A percentile compares a stretch with the other conserved stretches of the same genome.
phyloP scores from a whole-genome alignment of 2,113 vertebrate species.

The Caretta caretta region DNA sequence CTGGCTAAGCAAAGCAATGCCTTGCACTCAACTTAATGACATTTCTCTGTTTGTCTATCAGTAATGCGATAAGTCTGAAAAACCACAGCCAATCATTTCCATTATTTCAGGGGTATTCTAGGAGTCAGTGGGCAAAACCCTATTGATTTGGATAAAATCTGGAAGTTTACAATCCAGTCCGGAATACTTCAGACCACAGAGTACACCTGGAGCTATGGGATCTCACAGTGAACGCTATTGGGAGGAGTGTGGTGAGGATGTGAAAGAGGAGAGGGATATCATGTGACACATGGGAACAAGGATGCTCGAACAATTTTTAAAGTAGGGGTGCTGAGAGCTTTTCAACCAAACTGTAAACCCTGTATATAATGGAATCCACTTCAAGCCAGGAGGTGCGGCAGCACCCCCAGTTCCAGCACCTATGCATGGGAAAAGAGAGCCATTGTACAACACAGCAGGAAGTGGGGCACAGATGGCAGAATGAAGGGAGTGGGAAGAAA shows the following conservation, averaged over 20 bases:
- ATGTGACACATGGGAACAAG: not conserved
- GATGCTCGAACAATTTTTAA: not conserved
- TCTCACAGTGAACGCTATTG: not conserved
- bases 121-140: no score
- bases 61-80: not conserved
- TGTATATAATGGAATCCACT: no score
- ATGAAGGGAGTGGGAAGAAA: not conserved
- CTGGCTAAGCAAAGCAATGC: constrained; percentile 19
- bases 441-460: not conserved
- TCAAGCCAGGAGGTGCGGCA: no score
- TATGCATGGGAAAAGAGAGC: no score
- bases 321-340: no score
- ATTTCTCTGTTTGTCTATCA: not conserved
- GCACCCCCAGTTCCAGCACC: no score
- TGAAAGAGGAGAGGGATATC: not conserved
- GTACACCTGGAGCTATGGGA: not conserved
- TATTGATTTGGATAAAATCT: not conserved
- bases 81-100: not conserved
- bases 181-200: not conserved
- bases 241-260: not conserved
- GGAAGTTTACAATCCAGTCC: not conserved
- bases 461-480: not conserved
- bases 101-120: not conserved
- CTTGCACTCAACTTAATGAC: not conserved
- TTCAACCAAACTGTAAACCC: no score